A percentile compares a stretch with the other conserved stretches of the same genome.
Conservation (phyloP, 30 jellyfish, hydroid and myxozoan species). For the Hydra vulgaris region DNA sequence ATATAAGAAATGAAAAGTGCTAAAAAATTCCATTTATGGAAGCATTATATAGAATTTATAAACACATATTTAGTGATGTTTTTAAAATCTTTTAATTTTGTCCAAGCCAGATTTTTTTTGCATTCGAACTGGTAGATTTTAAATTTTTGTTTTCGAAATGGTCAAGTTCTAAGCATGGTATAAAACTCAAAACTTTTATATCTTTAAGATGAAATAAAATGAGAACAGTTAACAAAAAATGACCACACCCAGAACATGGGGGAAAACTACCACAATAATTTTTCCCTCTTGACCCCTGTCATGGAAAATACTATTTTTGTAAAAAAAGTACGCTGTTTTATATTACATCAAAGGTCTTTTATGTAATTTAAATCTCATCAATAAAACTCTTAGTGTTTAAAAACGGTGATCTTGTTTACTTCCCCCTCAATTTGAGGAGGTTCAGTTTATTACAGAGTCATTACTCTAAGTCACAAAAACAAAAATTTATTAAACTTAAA, state of each 20-base stretch:
- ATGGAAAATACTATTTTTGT: background rate
- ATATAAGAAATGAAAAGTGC: too few relatives aligned
- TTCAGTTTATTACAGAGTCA: background rate
- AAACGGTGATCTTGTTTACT: background rate
- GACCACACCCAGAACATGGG: too few relatives aligned
- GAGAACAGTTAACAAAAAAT: background rate
- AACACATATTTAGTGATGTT: background rate
- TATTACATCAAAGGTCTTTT: background rate
- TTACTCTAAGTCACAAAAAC: background rate
- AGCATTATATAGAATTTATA: background rate
- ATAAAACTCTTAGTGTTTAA: background rate
- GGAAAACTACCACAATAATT: background rate
- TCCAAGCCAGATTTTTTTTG: constrained; percentile 2
- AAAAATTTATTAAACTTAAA: too few relatives aligned
- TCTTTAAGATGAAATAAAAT: background rate
- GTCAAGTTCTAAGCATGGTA: background rate
- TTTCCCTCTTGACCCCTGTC: background rate
- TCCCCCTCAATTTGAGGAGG: background rate
- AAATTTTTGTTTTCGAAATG: background rate
- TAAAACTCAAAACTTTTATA: background rate
- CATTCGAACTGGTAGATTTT: background rate
- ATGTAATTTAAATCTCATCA: background rate
- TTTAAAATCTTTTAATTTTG: constrained; percentile 13
- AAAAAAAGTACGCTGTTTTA: background rate
- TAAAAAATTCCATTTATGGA: background rate